Evolutionary conservation across 2,888 invertebrate genomes (phyloP).

Genomic region (Meliscaeva auricollis): DNA sequence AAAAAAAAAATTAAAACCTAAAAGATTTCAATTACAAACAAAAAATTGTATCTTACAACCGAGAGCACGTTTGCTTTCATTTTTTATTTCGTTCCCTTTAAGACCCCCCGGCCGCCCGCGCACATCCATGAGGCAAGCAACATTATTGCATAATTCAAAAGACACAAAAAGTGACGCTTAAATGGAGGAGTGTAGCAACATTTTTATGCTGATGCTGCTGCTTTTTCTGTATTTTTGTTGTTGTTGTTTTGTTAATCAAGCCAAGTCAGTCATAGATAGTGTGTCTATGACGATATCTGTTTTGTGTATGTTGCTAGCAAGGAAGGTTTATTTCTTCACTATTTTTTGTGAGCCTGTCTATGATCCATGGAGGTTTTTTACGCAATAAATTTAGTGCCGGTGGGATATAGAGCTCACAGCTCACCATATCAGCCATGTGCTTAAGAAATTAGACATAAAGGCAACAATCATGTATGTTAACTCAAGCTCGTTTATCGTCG

Average conservation of each 20-base stretch:
- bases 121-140: constrained; percentile 23
- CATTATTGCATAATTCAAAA: constrained; percentile 60
- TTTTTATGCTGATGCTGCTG: constrained; percentile 58
- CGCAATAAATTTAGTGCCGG: constrained; percentile 46
- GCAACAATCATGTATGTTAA: constrained; percentile 43
- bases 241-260: constrained; percentile 36
- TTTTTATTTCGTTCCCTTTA: constrained; percentile 42
- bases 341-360: constrained; percentile 56
- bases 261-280: background rate
- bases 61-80: constrained; percentile 66
- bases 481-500: constrained; percentile 17
- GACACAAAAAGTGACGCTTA: constrained; percentile 35
- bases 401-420: constrained; percentile 43
- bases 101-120: background rate
- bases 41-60: constrained; percentile 53
- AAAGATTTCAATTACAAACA: constrained; percentile 70
- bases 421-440: constrained; percentile 50
- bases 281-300: background rate
- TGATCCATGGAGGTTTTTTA: constrained; percentile 54
- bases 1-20: constrained; percentile 38
- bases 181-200: constrained; percentile 62
- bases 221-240: background rate
- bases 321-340: constrained; percentile 37
- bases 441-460: constrained; percentile 68
- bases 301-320: constrained; percentile 30